Conservation (phyloP, 2,113 vertebrate species). For the Oxyura jamaicensis region DNA sequence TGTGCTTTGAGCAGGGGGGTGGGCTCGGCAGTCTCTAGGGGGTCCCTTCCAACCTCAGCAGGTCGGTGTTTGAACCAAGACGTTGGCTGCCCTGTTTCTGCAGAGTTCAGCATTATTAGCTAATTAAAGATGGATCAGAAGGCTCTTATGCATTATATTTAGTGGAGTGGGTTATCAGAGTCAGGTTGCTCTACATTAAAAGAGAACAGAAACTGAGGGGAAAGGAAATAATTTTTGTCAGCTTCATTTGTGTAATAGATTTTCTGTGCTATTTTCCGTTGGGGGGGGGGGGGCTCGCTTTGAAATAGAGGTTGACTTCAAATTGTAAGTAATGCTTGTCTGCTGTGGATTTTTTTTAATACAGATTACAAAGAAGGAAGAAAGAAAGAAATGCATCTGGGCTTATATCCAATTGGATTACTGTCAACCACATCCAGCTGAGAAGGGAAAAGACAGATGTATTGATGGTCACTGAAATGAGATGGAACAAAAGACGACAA, state of each 20-base stretch:
- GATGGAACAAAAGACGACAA: constrained; percentile 15
- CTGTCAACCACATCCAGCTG: background rate
- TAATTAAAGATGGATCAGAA: constrained; percentile 40
- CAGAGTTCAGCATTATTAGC: constrained; percentile 6
- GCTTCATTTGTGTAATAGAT: constrained; percentile 54
- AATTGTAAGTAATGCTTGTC: background rate
- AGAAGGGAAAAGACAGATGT: constrained; percentile 17
- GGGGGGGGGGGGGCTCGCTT: background rate
- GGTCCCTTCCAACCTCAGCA: background rate
- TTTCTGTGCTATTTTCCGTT: background rate
- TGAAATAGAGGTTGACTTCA: constrained; percentile 17
- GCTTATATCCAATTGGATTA: background rate
- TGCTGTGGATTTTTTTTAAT: background rate
- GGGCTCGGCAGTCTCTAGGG: rapidly evolving
- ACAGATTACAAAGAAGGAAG: background rate
- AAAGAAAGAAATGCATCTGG: background rate
- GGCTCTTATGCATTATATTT: background rate
- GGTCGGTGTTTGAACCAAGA: background rate
- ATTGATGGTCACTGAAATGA: constrained; percentile 17
- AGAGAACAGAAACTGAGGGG: background rate
- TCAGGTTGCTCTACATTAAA: constrained; percentile 9
- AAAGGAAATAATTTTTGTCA: constrained; percentile 36
- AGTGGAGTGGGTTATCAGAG: constrained; percentile 26
- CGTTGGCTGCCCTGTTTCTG: background rate
- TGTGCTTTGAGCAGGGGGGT: background rate